phyloP scores from a whole-genome alignment of 1,140 invertebrate species.

The Papilio dardanus region DNA sequence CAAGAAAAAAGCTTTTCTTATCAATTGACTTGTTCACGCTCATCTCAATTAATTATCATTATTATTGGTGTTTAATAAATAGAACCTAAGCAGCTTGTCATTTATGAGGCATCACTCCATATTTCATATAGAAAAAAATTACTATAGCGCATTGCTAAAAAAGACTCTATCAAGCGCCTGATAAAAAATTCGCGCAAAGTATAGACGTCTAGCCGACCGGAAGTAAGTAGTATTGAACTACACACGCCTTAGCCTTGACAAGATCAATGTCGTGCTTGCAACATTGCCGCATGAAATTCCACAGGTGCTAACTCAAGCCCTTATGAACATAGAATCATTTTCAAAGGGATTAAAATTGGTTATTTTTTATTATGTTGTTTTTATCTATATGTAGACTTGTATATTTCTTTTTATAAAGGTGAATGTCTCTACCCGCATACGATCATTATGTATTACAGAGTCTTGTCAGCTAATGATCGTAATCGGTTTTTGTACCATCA shows the following conservation, averaged over 20 bases:
- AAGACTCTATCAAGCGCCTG: not conserved
- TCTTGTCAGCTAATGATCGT: constrained; percentile 13
- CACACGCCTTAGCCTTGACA: constrained; percentile 23
- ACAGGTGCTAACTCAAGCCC: not conserved
- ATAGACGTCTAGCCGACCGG: not conserved
- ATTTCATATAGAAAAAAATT: too few relatives aligned
- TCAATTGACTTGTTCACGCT: not conserved
- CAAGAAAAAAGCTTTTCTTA: too few relatives aligned
- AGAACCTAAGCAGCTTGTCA: not conserved
- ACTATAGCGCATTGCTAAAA: not conserved
- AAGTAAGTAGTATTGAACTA: constrained; percentile 10
- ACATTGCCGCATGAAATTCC: not conserved
- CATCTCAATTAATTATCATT: too few relatives aligned
- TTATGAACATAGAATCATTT: not conserved
- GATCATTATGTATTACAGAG: constrained; percentile 3
- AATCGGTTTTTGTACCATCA: not conserved
- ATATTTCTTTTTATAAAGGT: not conserved
- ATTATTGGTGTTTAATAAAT: too few relatives aligned
- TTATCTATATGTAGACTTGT: too few relatives aligned
- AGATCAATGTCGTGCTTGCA: not conserved
- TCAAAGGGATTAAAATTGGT: too few relatives aligned
- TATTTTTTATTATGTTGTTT: too few relatives aligned
- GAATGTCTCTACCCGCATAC: not conserved
- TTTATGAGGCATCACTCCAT: not conserved
- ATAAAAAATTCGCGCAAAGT: not conserved